A percentile compares a stretch with the other conserved stretches of the same genome.
Evolutionary conservation across 2,888 invertebrate species (phyloP).

Genomic region (Fragum sueziense): DNA sequence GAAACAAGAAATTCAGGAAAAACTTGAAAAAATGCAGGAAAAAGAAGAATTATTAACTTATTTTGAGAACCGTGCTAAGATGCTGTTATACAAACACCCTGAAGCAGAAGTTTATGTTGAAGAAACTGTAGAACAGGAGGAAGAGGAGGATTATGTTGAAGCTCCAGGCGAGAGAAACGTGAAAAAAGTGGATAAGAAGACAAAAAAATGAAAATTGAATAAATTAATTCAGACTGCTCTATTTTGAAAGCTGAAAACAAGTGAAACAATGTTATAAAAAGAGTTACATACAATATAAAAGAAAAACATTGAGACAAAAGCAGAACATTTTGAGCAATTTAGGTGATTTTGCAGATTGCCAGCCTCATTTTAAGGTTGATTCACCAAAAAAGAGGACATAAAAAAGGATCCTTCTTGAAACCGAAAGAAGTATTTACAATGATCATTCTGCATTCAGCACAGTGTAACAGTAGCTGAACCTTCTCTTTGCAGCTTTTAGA

Average conservation of each 20-base stretch:
- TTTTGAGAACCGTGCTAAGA: conserved; percentile 71
- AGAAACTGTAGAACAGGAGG: conserved; percentile 39
- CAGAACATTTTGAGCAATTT: too few species aligned
- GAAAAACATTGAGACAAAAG: too few species aligned
- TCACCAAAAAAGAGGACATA: too few species aligned
- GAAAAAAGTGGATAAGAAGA: conserved; percentile 5
- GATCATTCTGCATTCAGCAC: too few species aligned
- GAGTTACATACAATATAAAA: too few species aligned
- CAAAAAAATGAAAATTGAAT: background rate
- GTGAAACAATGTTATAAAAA: too few species aligned
- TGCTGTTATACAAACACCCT: conserved; percentile 50
- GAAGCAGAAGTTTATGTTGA: background rate
- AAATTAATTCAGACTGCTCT: background rate
- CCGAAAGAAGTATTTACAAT: too few species aligned
- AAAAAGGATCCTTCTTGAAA: too few species aligned
- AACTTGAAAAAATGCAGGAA: conserved; percentile 70
- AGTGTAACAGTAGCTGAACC: too few species aligned
- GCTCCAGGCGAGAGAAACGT: conserved; percentile 55
- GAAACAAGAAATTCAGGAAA: conserved; percentile 64
- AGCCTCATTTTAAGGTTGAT: too few species aligned
- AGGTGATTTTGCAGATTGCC: too few species aligned
- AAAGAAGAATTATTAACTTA: conserved; percentile 75
- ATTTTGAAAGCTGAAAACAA: background rate
- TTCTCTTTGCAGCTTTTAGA: too few species aligned
- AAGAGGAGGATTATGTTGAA: conserved; percentile 55